These are phyloP conservation scores for Anniella stebbinsi DNA, from an alignment of 2,797 vertebrate genomes.

Conservation along the genomic window DNA sequence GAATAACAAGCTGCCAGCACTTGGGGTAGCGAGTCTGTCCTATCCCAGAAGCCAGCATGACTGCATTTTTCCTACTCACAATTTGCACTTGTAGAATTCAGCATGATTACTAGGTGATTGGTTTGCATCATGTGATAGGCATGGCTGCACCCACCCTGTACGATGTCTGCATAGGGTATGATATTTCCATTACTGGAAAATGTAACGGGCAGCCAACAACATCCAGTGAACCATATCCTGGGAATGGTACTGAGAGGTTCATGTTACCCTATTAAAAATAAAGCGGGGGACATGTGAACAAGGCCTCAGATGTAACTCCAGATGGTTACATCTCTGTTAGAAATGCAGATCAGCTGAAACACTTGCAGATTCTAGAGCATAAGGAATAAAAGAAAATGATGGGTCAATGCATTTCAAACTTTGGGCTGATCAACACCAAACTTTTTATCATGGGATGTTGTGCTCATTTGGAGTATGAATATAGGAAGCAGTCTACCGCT, in stretches of 20 bases:
- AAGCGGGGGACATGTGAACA: not conserved
- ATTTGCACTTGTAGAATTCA: constrained; percentile 10
- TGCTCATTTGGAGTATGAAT: not conserved
- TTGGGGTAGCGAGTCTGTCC: not conserved
- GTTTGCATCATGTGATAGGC: constrained; percentile 29
- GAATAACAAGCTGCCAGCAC: not conserved
- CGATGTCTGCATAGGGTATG: constrained; percentile 18
- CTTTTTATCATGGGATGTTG: not conserved
- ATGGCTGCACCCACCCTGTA: constrained; percentile 27
- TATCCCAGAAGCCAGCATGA: not conserved
- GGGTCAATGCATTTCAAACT: not conserved
- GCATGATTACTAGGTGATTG: constrained; percentile 25
- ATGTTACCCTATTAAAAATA: constrained; percentile 36
- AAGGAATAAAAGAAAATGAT: not conserved
- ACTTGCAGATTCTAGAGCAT: not conserved
- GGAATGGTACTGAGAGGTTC: constrained; percentile 22
- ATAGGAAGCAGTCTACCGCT: not conserved
- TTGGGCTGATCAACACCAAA: not conserved
- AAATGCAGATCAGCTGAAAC: not conserved
- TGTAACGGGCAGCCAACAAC: constrained; percentile 30
- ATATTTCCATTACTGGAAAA: constrained; percentile 38
- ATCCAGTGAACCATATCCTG: constrained; percentile 27
- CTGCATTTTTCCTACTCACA: constrained; percentile 13
- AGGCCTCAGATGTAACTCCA: constrained; percentile 22
- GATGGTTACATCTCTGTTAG: constrained; percentile 6